Conservation (phyloP, 1,140 invertebrate species). For the Hirudo medicinalis region DNA sequence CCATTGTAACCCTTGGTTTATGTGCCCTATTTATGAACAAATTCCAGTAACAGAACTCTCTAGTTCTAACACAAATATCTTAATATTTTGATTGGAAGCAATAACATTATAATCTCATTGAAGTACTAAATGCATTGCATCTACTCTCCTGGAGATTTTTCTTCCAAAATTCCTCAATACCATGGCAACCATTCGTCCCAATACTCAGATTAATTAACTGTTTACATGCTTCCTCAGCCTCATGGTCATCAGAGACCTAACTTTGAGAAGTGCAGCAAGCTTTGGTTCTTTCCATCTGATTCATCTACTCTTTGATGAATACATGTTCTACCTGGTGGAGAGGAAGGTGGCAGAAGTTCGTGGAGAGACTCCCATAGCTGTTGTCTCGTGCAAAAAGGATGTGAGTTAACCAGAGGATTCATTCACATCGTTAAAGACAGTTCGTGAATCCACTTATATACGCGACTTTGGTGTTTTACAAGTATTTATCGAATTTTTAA, state of each 20-base stretch:
- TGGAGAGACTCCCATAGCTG: conserved; percentile 78
- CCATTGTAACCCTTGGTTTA: too few species aligned
- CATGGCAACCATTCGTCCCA: background rate
- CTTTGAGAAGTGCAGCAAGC: conserved; percentile 82
- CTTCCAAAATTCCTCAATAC: background rate
- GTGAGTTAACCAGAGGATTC: conserved; percentile 22
- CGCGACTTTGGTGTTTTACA: too few species aligned
- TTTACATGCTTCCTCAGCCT: conserved; percentile 53
- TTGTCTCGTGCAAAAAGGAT: conserved; percentile 55
- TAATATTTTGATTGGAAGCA: background rate
- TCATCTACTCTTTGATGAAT: conserved; percentile 91
- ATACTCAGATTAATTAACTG: background rate
- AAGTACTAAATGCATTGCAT: background rate
- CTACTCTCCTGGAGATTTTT: background rate
- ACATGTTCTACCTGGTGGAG: conserved; percentile 97
- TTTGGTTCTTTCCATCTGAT: conserved; percentile 99
- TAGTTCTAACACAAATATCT: too few species aligned
- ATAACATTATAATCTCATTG: background rate
- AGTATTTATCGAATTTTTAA: too few species aligned
- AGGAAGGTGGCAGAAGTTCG: conserved; percentile 82
- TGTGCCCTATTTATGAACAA: too few species aligned
- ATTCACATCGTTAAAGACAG: too few species aligned
- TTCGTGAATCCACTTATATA: too few species aligned
- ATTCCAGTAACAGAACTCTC: too few species aligned
- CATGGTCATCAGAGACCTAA: conserved; percentile 87